phyloP scores from a whole-genome alignment of 2,888 invertebrate species.

The Dasypogon diadema region DNA sequence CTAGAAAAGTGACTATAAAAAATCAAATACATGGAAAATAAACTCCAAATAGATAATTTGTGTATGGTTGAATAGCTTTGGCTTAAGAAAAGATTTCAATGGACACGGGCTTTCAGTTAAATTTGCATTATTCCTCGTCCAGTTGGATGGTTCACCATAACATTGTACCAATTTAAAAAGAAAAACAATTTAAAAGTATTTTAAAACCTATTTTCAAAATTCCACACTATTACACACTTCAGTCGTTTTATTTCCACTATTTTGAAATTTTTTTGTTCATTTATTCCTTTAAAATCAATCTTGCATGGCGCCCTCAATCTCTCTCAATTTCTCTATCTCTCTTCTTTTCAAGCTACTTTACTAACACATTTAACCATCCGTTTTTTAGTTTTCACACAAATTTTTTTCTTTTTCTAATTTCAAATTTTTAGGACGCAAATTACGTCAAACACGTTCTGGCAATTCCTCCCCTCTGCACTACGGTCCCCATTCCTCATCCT shows the following conservation, averaged over 20 bases:
- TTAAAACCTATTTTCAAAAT: conserved; percentile 5
- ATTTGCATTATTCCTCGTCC: neutral
- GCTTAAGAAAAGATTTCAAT: no score
- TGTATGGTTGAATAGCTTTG: no score
- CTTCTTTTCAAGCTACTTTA: conserved; percentile 25
- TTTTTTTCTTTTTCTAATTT: conserved; percentile 56
- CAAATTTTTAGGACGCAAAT: conserved; percentile 61
- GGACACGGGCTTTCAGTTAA: neutral
- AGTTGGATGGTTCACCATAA: conserved; percentile 21
- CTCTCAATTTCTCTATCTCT: conserved; percentile 20
- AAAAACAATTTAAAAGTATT: neutral
- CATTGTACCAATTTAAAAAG: neutral
- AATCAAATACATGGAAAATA: no score
- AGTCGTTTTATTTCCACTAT: conserved; percentile 37
- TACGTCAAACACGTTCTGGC: conserved; percentile 63
- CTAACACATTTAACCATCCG: conserved; percentile 39
- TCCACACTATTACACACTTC: conserved; percentile 29
- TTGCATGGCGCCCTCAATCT: conserved; percentile 47
- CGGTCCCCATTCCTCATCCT: conserved; percentile 66
- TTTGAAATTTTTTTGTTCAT: conserved; percentile 29
- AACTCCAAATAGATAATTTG: no score
- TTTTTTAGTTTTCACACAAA: conserved; percentile 48
- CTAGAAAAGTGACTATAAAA: no score
- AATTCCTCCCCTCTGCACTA: conserved; percentile 63
- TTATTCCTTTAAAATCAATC: conserved; percentile 49